phyloP scores from a whole-genome alignment of 2,888 invertebrate genomes.

The Chouioia cunea region DNA sequence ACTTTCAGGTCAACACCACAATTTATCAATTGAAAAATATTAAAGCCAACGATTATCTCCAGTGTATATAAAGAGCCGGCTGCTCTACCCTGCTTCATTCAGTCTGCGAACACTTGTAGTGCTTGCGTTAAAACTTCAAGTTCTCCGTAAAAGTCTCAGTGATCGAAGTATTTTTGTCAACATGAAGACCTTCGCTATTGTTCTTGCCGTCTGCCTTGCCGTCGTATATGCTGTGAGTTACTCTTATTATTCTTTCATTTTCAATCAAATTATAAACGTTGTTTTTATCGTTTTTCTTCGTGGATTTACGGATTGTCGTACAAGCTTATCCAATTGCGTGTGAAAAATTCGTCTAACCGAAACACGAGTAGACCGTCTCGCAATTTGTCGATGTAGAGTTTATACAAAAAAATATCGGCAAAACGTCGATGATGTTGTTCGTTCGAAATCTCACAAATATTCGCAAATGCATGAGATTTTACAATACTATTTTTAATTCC shows the following conservation, averaged over 20 bases:
- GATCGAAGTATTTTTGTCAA: background rate
- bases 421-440: too few relatives aligned
- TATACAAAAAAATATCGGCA: too few relatives aligned
- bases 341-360: too few relatives aligned
- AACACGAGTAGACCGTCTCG: too few relatives aligned
- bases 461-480: background rate
- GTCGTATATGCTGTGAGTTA: conserved; percentile 38
- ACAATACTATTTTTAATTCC: background rate
- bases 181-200: conserved; percentile 33
- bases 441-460: too few relatives aligned
- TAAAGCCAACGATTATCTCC: conserved; percentile 34
- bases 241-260: background rate
- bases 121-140: background rate
- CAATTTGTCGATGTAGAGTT: too few relatives aligned
- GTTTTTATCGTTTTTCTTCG: background rate
- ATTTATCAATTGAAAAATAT: conserved; percentile 48
- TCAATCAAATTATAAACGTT: background rate
- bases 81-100: conserved; percentile 12
- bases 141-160: background rate
- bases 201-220: conserved; percentile 40
- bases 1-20: conserved; percentile 48
- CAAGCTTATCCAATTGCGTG: too few relatives aligned
- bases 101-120: conserved; percentile 15
- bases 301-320: background rate
- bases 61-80: conserved; percentile 33